Conservation (phyloP, 2,113 vertebrate species). For the Hymenochirus boettgeri region DNA sequence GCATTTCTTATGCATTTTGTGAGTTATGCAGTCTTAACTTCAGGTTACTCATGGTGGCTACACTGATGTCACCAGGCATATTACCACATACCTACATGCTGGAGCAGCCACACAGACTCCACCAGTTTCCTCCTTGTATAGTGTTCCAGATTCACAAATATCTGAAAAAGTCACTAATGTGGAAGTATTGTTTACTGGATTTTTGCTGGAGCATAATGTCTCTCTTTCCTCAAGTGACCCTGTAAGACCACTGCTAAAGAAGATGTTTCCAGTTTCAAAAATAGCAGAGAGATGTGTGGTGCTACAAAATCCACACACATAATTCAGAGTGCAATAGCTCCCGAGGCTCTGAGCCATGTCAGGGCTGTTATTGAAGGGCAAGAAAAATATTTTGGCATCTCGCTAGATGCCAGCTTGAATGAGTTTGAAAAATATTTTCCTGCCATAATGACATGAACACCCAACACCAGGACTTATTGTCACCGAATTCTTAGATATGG, state of each 20-base stretch:
- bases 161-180: no score
- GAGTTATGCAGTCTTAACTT: no score
- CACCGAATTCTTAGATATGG: conserved; percentile 11
- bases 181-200: no score
- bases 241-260: not conserved
- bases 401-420: conserved; percentile 9
- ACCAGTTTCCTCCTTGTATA: no score
- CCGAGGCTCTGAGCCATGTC: not conserved
- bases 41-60: no score
- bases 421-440: conserved; percentile 23
- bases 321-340: not conserved
- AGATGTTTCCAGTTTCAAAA: conserved; percentile 17
- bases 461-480: not conserved
- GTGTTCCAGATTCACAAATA: no score
- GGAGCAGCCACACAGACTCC: no score
- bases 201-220: no score
- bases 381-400: conserved; percentile 20
- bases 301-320: not conserved
- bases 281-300: not conserved
- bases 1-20: no score
- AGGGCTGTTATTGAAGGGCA: not conserved
- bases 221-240: no score
- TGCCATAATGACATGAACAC: not conserved
- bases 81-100: no score
- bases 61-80: no score